Conservation (phyloP, 2,888 invertebrate genomes). For the Anodontia alba region DNA sequence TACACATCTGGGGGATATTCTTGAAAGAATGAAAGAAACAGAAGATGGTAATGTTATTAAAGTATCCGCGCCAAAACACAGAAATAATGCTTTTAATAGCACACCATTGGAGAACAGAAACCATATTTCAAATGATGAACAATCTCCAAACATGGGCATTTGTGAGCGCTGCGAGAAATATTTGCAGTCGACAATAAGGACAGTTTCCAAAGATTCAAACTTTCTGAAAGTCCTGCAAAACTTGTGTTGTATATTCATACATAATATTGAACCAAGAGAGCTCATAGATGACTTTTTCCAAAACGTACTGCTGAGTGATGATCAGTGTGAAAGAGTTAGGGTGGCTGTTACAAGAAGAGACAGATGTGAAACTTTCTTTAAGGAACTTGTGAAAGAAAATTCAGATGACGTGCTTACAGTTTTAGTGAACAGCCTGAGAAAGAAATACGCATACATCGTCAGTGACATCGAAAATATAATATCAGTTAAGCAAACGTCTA, state of each 20-base stretch:
- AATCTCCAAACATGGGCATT: neutral
- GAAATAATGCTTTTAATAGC: too few species aligned
- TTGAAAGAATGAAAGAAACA: neutral
- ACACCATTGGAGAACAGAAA: neutral
- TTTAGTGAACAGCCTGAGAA: constrained; percentile 21
- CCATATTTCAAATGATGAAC: neutral
- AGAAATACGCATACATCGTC: constrained; percentile 58
- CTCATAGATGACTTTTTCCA: constrained; percentile 57
- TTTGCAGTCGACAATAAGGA: neutral
- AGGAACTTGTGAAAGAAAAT: constrained; percentile 16
- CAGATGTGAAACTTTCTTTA: constrained; percentile 49
- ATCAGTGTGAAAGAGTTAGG: constrained; percentile 53
- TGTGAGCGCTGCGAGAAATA: neutral
- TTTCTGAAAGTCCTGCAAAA: constrained; percentile 18
- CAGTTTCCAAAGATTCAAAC: neutral
- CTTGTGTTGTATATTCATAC: constrained; percentile 49
- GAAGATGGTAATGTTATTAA: neutral
- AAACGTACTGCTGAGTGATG: constrained; percentile 43
- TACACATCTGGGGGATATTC: constrained; percentile 30
- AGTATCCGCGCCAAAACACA: neutral
- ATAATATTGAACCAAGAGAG: constrained; percentile 63
- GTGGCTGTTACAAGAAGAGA: constrained; percentile 44
- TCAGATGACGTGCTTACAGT: neutral
- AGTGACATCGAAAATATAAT: neutral
- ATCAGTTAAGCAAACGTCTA: neutral